These are phyloP conservation scores for Origma solitaria DNA, from an alignment of 2,113 vertebrate species.

Conservation along the genomic window DNA sequence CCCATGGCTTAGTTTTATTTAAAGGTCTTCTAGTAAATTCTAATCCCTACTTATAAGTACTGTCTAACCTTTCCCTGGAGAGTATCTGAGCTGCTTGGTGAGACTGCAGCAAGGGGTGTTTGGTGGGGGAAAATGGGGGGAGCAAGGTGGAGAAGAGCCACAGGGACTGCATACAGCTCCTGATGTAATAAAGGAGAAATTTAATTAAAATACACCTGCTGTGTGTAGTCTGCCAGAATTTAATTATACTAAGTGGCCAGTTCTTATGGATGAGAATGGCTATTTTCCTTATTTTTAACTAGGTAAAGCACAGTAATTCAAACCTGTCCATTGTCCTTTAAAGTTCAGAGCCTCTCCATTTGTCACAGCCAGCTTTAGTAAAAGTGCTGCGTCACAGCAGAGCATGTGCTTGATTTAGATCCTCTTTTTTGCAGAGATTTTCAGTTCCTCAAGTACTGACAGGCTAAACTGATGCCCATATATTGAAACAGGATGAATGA, in stretches of 20 bases:
- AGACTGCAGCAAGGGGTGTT: not conserved
- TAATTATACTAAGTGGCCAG: constrained; percentile 2
- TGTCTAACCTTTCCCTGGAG: not conserved
- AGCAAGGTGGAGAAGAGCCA: not conserved
- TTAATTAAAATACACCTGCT: constrained; percentile 53
- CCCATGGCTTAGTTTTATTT: not conserved
- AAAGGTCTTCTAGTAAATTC: not conserved
- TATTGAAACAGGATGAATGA: not conserved
- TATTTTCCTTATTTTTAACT: constrained; percentile 1
- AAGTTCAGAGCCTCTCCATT: constrained; percentile 1
- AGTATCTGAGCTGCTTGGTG: not conserved
- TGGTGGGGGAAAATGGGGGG: fast-evolving
- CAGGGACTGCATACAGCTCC: not conserved
- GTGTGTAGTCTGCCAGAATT: not conserved
- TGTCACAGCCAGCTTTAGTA: not conserved
- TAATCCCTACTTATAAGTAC: not conserved
- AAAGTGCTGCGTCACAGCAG: not conserved
- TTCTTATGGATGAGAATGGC: not conserved
- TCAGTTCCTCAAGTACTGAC: not conserved
- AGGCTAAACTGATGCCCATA: not conserved
- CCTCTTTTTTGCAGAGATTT: not conserved
- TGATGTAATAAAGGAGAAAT: constrained; percentile 22
- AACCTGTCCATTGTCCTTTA: not conserved
- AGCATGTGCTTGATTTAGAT: not conserved
- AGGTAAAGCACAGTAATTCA: not conserved